These are phyloP conservation scores for Bradysia coprophila DNA, from an alignment of 1,140 invertebrate genomes.

Conservation along the genomic window DNA sequence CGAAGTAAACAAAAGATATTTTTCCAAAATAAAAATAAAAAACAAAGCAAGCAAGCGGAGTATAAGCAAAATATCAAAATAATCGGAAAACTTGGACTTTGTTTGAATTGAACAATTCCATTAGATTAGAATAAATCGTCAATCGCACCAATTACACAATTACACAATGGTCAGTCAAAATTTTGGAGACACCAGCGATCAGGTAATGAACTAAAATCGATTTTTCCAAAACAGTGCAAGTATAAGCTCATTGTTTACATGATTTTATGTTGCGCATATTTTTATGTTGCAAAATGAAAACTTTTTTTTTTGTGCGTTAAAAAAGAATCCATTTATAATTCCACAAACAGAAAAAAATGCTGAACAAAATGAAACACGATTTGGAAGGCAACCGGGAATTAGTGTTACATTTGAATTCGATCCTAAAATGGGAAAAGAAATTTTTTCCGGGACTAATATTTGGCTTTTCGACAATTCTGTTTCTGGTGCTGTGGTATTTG, in stretches of 20 bases:
- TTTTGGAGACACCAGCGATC: background rate
- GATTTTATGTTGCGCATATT: background rate
- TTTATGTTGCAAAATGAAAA: slow-evolving; percentile 6
- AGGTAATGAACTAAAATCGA: background rate
- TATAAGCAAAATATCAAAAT: too few relatives aligned
- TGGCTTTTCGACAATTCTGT: slow-evolving; percentile 40
- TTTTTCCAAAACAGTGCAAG: background rate
- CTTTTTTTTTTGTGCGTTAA: too few relatives aligned
- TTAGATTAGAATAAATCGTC: too few relatives aligned
- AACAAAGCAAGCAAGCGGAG: too few relatives aligned
- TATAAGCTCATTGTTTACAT: too few relatives aligned
- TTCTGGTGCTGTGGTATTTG: slow-evolving; percentile 56
- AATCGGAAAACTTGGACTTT: too few relatives aligned
- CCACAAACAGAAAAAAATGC: slow-evolving; percentile 51
- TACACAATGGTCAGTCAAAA: too few relatives aligned
- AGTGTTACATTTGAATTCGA: slow-evolving; percentile 45
- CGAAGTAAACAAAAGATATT: too few relatives aligned
- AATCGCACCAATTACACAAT: too few relatives aligned
- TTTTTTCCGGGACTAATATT: slow-evolving; percentile 60
- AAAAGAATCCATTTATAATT: too few relatives aligned
- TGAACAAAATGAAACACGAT: slow-evolving; percentile 50
- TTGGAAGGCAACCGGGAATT: slow-evolving; percentile 70
- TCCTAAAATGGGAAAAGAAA: slow-evolving; percentile 67
- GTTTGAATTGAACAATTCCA: too few relatives aligned
- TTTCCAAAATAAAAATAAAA: too few relatives aligned